These are phyloP conservation scores for Clistopyga incitator DNA, from an alignment of 2,888 invertebrate species.

Conservation along the genomic window DNA sequence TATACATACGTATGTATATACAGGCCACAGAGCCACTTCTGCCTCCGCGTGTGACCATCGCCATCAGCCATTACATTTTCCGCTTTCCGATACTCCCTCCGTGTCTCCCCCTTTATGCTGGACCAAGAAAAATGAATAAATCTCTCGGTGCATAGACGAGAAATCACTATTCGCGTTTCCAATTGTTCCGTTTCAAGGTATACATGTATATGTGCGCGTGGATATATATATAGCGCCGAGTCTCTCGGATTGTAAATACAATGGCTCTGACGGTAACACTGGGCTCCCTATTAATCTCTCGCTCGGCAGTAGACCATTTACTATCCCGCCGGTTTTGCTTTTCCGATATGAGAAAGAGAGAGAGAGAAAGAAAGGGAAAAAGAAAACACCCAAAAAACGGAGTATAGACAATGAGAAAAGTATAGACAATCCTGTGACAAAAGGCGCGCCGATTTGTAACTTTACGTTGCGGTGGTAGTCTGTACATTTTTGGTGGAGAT, in stretches of 20 bases:
- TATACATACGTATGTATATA: conserved; percentile 17
- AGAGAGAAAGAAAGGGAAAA: conserved; percentile 10
- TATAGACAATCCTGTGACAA: conserved; percentile 7
- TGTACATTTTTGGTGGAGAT: not conserved
- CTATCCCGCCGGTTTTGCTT: conserved; percentile 37
- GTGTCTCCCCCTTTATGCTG: conserved; percentile 20
- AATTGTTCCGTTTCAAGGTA: conserved; percentile 34
- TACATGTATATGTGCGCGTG: not conserved
- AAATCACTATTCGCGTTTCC: conserved; percentile 34
- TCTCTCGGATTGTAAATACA: conserved; percentile 24
- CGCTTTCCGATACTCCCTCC: conserved; percentile 58
- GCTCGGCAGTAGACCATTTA: not conserved
- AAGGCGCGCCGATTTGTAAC: conserved; percentile 37
- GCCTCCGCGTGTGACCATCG: conserved; percentile 25
- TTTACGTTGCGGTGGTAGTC: not conserved
- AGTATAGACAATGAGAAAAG: conserved; percentile 15
- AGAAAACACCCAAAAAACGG: not conserved
- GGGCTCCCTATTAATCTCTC: conserved; percentile 41
- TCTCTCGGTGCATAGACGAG: conserved; percentile 12
- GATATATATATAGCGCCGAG: not conserved
- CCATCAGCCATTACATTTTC: conserved; percentile 60
- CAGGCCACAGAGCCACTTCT: conserved; percentile 25
- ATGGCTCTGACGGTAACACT: conserved; percentile 24
- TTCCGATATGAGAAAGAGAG: conserved; percentile 31
- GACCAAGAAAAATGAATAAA: conserved; percentile 49